Evolutionary conservation across 2,888 invertebrate species (phyloP).

Genomic region (Gnatocerus cornutus): DNA sequence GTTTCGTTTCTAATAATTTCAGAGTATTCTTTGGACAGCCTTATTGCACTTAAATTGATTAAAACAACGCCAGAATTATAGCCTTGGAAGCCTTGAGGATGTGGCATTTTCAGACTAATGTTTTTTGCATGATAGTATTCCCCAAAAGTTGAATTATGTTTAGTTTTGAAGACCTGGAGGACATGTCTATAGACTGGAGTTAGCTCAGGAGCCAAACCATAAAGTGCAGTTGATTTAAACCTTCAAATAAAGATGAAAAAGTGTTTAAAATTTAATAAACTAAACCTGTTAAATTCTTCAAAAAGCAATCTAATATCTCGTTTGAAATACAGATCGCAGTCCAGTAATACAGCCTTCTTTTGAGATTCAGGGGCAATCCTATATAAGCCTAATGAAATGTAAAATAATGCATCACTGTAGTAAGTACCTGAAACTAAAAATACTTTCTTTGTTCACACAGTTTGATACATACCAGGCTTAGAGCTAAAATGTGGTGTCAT

Average conservation of each 20-base stretch:
- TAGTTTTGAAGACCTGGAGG: conserved; percentile 78
- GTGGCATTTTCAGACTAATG: conserved; percentile 54
- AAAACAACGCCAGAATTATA: conserved; percentile 88
- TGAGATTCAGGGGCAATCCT: conserved; percentile 78
- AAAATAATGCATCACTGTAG: conserved; percentile 86
- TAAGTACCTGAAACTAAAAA: conserved; percentile 75
- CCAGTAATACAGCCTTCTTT: conserved; percentile 80
- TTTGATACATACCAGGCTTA: conserved; percentile 73
- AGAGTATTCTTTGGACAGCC: conserved; percentile 77
- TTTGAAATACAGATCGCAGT: conserved; percentile 85
- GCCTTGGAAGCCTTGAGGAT: conserved; percentile 79
- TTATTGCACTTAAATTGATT: conserved; percentile 79
- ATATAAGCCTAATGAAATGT: conserved; percentile 83
- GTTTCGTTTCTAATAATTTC: conserved; percentile 73
- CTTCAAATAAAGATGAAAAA: conserved; percentile 60
- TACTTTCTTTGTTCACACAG: conserved; percentile 54
- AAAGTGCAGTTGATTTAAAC: conserved; percentile 78
- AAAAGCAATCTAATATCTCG: conserved; percentile 80
- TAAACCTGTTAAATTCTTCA: conserved; percentile 76
- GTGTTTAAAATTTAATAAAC: not conserved
- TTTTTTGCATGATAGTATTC: conserved; percentile 69
- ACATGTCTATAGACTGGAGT: conserved; percentile 87
- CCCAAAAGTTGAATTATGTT: conserved; percentile 75
- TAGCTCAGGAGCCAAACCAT: conserved; percentile 82
- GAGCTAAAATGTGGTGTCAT: conserved; percentile 83